phyloP scores from a whole-genome alignment of 2,113 vertebrate genomes.

The Lycocorax pyrrhopterus region DNA sequence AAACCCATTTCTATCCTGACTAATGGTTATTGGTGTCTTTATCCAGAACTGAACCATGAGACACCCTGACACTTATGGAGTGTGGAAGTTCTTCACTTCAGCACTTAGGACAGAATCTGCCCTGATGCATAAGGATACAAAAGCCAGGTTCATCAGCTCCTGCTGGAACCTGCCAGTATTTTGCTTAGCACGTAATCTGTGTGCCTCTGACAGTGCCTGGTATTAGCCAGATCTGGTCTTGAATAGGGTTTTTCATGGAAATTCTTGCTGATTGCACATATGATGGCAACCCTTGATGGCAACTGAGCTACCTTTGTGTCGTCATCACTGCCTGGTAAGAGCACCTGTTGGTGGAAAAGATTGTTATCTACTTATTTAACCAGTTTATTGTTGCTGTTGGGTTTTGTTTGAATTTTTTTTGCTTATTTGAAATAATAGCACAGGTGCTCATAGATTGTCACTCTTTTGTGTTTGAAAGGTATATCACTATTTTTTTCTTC shows the following conservation, averaged over 20 bases:
- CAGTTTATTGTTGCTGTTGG: neutral
- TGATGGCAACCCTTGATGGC: neutral
- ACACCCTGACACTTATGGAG: fast-evolving
- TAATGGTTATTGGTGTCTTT: neutral
- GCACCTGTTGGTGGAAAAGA: neutral
- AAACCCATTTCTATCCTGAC: neutral
- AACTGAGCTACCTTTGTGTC: neutral
- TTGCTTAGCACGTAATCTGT: neutral
- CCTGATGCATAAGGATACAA: neutral
- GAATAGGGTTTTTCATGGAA: neutral
- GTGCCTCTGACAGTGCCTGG: neutral
- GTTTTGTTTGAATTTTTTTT: neutral
- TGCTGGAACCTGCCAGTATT: neutral
- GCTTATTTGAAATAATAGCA: neutral
- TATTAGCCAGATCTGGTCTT: neutral
- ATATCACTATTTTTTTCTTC: fast-evolving
- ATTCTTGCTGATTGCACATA: neutral
- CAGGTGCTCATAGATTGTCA: neutral
- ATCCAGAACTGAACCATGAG: neutral
- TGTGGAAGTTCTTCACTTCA: neutral
- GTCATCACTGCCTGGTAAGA: neutral
- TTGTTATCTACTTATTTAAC: neutral
- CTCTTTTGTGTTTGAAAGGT: neutral
- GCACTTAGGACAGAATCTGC: neutral
- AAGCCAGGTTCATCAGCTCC: neutral